phyloP scores from a whole-genome alignment of 2,888 invertebrate species.

The Cheilosia urbana region DNA sequence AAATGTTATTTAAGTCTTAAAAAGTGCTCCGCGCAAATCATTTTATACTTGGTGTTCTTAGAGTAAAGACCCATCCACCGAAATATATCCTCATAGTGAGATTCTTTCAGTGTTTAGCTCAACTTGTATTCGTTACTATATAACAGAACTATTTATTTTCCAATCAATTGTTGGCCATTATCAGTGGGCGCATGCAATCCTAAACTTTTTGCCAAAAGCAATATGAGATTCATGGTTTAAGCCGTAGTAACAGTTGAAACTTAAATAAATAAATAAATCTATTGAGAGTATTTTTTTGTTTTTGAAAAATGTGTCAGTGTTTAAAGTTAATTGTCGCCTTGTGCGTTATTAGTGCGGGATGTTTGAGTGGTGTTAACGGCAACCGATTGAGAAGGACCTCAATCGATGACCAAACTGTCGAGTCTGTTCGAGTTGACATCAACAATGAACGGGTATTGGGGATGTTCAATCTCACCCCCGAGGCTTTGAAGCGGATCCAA shows the following conservation, averaged over 20 bases:
- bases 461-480: conserved; percentile 82
- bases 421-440: conserved; percentile 81
- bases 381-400: conserved; percentile 79
- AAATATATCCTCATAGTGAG: conserved; percentile 48
- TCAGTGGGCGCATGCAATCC: conserved; percentile 4
- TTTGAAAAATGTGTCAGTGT: conserved; percentile 52
- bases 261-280: background rate
- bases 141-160: conserved; percentile 10
- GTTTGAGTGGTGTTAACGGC: conserved; percentile 65
- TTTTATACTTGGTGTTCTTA: conserved; percentile 84
- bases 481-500: conserved; percentile 80
- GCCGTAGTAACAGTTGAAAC: background rate
- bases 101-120: conserved; percentile 25
- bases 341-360: conserved; percentile 52
- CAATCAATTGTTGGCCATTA: background rate
- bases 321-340: conserved; percentile 48
- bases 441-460: conserved; percentile 80
- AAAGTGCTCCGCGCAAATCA: conserved; percentile 84
- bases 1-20: conserved; percentile 83
- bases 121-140: conserved; percentile 3
- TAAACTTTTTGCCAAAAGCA: background rate
- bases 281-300: background rate
- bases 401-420: conserved; percentile 78
- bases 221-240: background rate
- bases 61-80: conserved; percentile 81